A percentile compares a stretch with the other conserved stretches of the same genome.
phyloP scores from a whole-genome alignment of 2,113 vertebrate genomes.

The Siniperca chuatsi region DNA sequence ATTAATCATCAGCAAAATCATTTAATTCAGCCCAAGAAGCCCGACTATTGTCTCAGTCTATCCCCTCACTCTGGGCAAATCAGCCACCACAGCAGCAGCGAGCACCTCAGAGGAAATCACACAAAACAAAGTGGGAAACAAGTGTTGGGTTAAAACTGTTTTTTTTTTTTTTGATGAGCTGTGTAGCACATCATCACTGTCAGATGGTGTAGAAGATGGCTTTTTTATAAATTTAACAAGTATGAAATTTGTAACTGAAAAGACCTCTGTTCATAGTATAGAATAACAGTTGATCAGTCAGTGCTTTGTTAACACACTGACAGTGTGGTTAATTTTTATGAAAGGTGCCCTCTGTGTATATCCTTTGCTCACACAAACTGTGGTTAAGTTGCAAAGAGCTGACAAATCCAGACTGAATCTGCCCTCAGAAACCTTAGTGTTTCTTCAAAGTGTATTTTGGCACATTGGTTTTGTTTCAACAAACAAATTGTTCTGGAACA shows the following conservation, averaged over 20 bases:
- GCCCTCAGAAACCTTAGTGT: conserved; percentile 56
- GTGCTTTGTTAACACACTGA: conserved; percentile 40
- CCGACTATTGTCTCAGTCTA: conserved; percentile 82
- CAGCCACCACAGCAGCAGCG: conserved; percentile 74
- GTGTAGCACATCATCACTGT: conserved; percentile 31
- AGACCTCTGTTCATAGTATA: not conserved
- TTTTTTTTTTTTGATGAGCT: conserved; percentile 26
- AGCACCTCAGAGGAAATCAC: conserved; percentile 66
- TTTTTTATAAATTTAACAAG: conserved; percentile 19
- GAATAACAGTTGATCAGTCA: conserved; percentile 11
- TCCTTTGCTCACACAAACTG: conserved; percentile 14
- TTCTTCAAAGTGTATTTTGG: conserved; percentile 56
- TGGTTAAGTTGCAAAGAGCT: conserved; percentile 43
- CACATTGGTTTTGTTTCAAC: conserved; percentile 57
- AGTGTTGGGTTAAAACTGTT: conserved; percentile 53
- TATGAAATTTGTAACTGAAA: conserved; percentile 23
- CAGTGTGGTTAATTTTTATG: conserved; percentile 17
- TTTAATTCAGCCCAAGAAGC: conserved; percentile 83
- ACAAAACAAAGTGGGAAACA: conserved; percentile 55
- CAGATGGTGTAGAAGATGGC: conserved; percentile 42
- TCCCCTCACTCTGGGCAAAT: conserved; percentile 74
- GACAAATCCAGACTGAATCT: conserved; percentile 44
- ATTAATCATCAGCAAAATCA: conserved; percentile 86
- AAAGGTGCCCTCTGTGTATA: conserved; percentile 36
- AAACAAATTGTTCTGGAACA: conserved; percentile 65